phyloP scores from a whole-genome alignment of 37 sponge, comb jelly and placozoan genomes.

The Corticium candelabrum region DNA sequence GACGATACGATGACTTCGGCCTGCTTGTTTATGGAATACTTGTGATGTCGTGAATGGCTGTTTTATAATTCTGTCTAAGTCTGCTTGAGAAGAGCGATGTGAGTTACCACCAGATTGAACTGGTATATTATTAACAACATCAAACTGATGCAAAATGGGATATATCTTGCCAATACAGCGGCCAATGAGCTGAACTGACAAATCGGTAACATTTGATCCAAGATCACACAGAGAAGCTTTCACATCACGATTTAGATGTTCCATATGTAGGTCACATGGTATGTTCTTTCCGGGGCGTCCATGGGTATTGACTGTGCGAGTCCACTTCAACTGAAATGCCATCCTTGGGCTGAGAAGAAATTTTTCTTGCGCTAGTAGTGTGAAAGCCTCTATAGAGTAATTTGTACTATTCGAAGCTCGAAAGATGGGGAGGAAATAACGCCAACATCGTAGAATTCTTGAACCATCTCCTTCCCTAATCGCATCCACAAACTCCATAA shows the following conservation, averaged over 20 bases:
- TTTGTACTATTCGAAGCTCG: constrained; percentile 9
- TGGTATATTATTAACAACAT: too few species aligned
- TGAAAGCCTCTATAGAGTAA: constrained; percentile 26
- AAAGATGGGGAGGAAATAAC: constrained; percentile 20
- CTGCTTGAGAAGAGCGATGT: too few species aligned
- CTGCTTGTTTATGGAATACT: too few species aligned
- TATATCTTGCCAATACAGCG: constrained; percentile 1
- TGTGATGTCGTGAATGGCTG: too few species aligned
- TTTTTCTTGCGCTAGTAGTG: constrained; percentile 5
- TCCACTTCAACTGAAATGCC: constrained; percentile 20
- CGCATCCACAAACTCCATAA: constrained; percentile 25
- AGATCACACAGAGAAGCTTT: constrained; percentile 5
- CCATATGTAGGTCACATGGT: constrained; percentile 36
- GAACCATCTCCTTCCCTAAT: constrained; percentile 39
- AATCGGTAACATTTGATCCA: constrained; percentile 1
- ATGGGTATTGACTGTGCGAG: constrained; percentile 16
- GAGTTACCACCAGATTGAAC: too few species aligned
- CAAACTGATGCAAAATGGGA: not conserved
- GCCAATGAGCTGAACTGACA: constrained; percentile 19
- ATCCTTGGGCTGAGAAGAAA: constrained; percentile 3
- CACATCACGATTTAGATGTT: constrained; percentile 18
- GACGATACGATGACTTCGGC: too few species aligned
- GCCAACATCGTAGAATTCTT: constrained; percentile 28
- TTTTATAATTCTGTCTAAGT: too few species aligned
- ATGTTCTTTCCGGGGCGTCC: constrained; percentile 23